Base-by-base conservation (phyloP, 2,888 invertebrate genomes). In the Latheticus oryzae region DNA sequence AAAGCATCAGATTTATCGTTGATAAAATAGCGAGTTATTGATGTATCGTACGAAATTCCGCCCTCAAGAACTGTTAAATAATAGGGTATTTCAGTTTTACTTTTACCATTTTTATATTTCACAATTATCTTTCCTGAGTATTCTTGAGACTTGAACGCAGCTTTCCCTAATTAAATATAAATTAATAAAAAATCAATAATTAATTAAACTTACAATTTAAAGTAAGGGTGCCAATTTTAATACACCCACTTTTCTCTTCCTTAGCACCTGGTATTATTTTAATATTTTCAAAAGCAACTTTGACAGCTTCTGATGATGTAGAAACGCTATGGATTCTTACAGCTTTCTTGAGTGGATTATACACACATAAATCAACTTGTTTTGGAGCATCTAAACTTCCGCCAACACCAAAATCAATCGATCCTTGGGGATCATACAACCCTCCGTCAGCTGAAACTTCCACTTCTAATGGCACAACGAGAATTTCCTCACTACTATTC, bases 381-480 rank as follows among this genome's bases (percentile, higher is more conserved):
- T 80, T 84, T 4, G 89, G 85, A 40, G 83, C 80, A 73, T 91
- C 89, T 50, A 85, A 78, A 16, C 87, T 87, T 40, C 91, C 87
- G 40, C 93, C 82, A 58, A 91, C 84, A 19, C 94, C 94, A 79
- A 95, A 93, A 79, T 95, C 92, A 19, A 95, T 80, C 55, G 88
- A 78, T 50, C 85, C 85, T 72, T 87, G 87, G n/a, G 90, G 86
- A 66, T 90, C 86, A 79, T 90, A 93, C 55, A 93, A 82, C 40
- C 92, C 90, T 62, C 88, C 84, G 51, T 82, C 80, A 13, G 86
- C 78, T 60, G 79, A 78, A 51, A 93, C 91, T 81, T 93, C 91
- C 48, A 94, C 87, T 80, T 93, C 93, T 35, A 94, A 84, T 17
- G 93, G 93, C 62, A 94, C 85, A 61, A 94, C 87, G 63, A 94